A percentile compares a stretch with the other conserved stretches of the same genome.
Conservation (phyloP, 92 coral and sea anemone genomes). For the Porites cylindrica region DNA sequence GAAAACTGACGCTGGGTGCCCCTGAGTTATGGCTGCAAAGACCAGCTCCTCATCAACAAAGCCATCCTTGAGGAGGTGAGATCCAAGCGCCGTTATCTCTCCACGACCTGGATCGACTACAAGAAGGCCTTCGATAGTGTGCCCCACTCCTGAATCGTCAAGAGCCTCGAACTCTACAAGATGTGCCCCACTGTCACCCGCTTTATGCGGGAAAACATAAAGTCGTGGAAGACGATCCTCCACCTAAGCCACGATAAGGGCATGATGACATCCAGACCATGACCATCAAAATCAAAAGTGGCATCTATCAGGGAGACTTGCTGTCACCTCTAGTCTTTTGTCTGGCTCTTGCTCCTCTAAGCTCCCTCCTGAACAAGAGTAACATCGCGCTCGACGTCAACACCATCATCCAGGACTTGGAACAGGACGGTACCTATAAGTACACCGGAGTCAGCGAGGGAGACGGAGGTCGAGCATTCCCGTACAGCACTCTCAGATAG, state of each 20-base stretch:
- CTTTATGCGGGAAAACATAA: not conserved
- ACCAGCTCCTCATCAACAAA: slow-evolving; percentile 13
- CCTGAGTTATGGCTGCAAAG: slow-evolving; percentile 8
- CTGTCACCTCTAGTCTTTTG: slow-evolving; percentile 50
- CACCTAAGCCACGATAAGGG: slow-evolving; percentile 1
- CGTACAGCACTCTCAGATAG: too few species aligned
- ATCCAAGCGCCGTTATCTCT: not conserved
- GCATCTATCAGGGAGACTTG: slow-evolving; percentile 61
- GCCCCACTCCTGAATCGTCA: slow-evolving; percentile 17
- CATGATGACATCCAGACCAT: not conserved
- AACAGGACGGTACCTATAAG: slow-evolving; percentile 27
- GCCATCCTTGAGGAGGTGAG: not conserved
- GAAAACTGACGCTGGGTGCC: too few species aligned
- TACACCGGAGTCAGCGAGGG: slow-evolving; percentile 30
- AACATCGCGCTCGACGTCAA: slow-evolving; percentile 25
- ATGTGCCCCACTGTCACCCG: not conserved
- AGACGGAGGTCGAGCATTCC: not conserved
- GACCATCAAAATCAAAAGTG: slow-evolving; percentile 35
- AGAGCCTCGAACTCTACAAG: slow-evolving; percentile 17
- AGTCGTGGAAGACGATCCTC: slow-evolving; percentile 27
- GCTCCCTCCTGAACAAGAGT: slow-evolving; percentile 9
- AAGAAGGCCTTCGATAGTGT: slow-evolving; percentile 2
- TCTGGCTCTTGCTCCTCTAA: slow-evolving; percentile 32
- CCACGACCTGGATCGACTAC: slow-evolving; percentile 25
- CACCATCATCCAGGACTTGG: slow-evolving; percentile 22